Evolutionary conservation across 2,888 invertebrate genomes (phyloP), one percentile per base, ranked within the genome.

Genomic region (Ametastegia equiseti): DNA sequence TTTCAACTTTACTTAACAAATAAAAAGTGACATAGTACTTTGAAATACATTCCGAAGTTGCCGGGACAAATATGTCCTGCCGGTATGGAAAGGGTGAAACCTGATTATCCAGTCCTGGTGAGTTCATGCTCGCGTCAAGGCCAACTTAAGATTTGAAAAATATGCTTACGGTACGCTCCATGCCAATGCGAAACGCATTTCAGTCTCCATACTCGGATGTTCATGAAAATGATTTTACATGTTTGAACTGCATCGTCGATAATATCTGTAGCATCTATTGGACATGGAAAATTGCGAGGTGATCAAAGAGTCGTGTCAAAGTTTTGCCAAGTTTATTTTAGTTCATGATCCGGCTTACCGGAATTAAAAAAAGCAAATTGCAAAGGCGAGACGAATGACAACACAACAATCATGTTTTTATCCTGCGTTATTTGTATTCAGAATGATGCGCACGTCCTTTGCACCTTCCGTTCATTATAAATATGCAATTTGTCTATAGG

Each of bases 91-190:
- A 39, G n/a, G 39, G 6, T 60, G 11, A 71, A 71, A 71, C 71
- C 71, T 45, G 71, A 71, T 47, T 71, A 36, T 30, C 71, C 47
- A 71, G 71, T 71, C 47, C 15, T 47, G 47, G 7, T 2, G 30
- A 45, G 71, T 42, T 42, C 47, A 45, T 36, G 45, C 47, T 47
- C 33, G 23, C 9, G 2, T 27, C 71, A 47, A 71, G 71, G 71
- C 6, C 27, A 30, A 45, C 45, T 45, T 15, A 9, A 15, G 45
- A 27, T 15, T n/a, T 4, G 13, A 67, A 23, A 27, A 47, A 45
- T 27, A 30, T 47, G 71, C 71, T 27, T n/a, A 47, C 19, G 5
- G 30, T 23, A 9, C 33, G 30, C 30, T 30, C 47, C 45, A 3
- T 71, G 5, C 13, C 13, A 15, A 60, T 30, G 13, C 27, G 13